phyloP scores from a whole-genome alignment of 2,888 invertebrate genomes.

The Drosophila affinis region DNA sequence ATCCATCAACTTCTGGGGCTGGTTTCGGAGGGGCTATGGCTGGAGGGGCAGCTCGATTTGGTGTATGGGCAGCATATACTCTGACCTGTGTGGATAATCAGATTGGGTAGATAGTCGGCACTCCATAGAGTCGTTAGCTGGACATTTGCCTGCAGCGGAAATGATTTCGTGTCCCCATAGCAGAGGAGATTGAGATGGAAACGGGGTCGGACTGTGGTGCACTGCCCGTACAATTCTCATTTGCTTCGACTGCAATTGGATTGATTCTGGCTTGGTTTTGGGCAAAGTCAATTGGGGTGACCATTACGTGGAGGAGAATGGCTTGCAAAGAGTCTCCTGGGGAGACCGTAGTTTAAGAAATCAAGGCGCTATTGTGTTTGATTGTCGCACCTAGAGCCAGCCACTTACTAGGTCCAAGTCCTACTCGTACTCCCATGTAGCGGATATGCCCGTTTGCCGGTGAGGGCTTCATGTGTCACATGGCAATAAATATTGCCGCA shows the following conservation, averaged over 20 bases:
- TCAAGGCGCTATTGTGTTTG: background rate
- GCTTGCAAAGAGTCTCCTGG: background rate
- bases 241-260: slow-evolving; percentile 20
- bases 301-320: background rate
- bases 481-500: slow-evolving; percentile 45
- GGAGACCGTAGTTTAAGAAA: background rate
- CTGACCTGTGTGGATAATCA: background rate
- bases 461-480: slow-evolving; percentile 16
- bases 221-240: slow-evolving; percentile 18
- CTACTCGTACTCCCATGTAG: slow-evolving; percentile 1
- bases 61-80: background rate
- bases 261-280: slow-evolving; percentile 7
- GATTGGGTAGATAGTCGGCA: background rate
- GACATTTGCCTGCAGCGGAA: slow-evolving; percentile 31
- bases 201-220: background rate
- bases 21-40: background rate
- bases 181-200: no score
- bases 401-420: background rate
- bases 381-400: background rate
- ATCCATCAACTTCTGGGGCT: slow-evolving; percentile 2
- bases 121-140: slow-evolving; percentile 23
- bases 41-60: background rate
- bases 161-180: background rate
- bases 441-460: slow-evolving; percentile 14
- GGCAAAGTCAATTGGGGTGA: slow-evolving; percentile 11